Evolutionary conservation across 23 tunicate genomes (phyloP).

Genomic region (Trididemnum clinides): DNA sequence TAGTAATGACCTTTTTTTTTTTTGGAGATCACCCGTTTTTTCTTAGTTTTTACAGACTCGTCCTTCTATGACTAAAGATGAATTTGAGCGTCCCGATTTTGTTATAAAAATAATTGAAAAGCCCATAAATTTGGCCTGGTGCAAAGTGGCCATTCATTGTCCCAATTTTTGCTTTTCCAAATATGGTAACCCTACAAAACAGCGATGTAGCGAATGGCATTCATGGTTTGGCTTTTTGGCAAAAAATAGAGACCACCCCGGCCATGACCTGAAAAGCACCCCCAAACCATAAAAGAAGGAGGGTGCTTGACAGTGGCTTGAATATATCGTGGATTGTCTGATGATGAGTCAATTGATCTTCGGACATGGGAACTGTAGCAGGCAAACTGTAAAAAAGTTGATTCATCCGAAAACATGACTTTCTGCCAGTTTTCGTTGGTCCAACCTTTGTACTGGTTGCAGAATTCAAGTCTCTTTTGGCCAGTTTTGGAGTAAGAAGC

Average conservation of each 20-base stretch:
- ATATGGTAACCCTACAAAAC: no score
- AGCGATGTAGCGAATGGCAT: slow-evolving; percentile 20
- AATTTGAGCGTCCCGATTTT: no score
- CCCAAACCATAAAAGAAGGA: slow-evolving; percentile 33
- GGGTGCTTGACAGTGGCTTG: slow-evolving; percentile 37
- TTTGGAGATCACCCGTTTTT: no score
- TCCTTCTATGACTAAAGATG: no score
- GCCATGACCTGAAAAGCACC: slow-evolving; percentile 30
- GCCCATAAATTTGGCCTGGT: no score
- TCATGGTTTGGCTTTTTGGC: slow-evolving; percentile 22
- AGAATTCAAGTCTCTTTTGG: slow-evolving; percentile 25
- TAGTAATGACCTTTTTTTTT: no score
- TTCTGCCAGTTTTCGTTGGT: slow-evolving; percentile 31
- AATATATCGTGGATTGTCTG: slow-evolving; percentile 7
- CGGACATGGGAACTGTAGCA: background rate
- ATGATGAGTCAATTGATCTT: slow-evolving; percentile 24
- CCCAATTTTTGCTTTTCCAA: no score
- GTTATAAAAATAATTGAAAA: no score
- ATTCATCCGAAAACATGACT: slow-evolving; percentile 19
- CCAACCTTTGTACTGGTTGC: slow-evolving; percentile 31
- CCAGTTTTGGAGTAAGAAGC: slow-evolving; percentile 18
- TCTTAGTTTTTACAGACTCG: no score
- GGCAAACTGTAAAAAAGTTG: slow-evolving; percentile 14
- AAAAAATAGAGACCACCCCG: slow-evolving; percentile 23
- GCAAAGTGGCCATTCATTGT: no score